Evolutionary conservation across 2,113 vertebrate genomes (phyloP), one percentile per base, ranked within the genome.

Genomic region (Himantopus leucocephalus): DNA sequence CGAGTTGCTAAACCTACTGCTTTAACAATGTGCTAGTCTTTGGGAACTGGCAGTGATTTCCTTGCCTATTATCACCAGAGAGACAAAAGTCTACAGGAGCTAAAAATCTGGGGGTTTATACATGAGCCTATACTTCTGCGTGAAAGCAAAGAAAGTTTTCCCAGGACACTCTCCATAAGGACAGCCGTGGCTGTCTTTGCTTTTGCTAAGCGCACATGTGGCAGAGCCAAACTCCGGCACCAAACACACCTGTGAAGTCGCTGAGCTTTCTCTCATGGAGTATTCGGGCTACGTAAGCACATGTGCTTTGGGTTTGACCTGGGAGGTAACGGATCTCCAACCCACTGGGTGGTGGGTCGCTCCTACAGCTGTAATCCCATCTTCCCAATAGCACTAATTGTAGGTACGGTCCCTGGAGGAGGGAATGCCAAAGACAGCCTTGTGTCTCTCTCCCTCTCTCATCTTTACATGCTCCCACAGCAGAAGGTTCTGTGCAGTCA

Each of bases 61-160:
- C 43, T 48, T 37, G 52, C 53, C 62, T 50, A 0, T 45, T 87
- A 37, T 50, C 68, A 45, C 43, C 85, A 68, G 41, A 75, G 41
- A 48, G 12, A 29, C 37, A 58, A 12, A 88, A 63, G 6, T 37
- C 48, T 76, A 24, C 53, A 76, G n/a, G n/a, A 83, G 39, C 45
- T 41, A n/a, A 60, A 74, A 20, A 18, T 27, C 60, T 67, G 22
- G 7, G 55, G 18, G 8, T 34, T 64, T 67, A 23, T 52, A 71
- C 12, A 30, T 0, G 0, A 52, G 75, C 55, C n/a, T n/a, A 4
- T 32, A 23, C 16, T 73, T 81, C 14, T 45, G 21, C 64, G 15
- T 10, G 8, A 71, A 71, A 52, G 34, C 20, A 74, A 47, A 72
- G 30, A 23, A 14, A 32, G 30, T n/a, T 45, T 76, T 63, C 60